phyloP scores from a whole-genome alignment of 2,113 vertebrate species.

The Herpetotheres cachinnans region DNA sequence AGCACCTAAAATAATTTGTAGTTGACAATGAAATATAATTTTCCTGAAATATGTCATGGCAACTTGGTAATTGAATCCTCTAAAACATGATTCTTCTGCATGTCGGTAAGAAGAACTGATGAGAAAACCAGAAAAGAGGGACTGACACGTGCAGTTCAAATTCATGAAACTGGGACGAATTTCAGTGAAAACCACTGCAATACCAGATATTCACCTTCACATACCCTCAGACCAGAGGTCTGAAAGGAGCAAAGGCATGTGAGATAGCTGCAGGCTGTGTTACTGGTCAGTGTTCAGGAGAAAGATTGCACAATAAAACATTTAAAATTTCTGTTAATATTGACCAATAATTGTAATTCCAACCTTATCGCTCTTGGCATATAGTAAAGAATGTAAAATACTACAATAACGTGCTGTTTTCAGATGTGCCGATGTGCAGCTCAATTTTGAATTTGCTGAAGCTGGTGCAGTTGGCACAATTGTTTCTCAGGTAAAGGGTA shows the following conservation, averaged over 20 bases:
- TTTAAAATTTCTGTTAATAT: not conserved
- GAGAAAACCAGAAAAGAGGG: not conserved
- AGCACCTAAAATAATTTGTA: not conserved
- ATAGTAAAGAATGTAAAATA: not conserved
- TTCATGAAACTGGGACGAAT: not conserved
- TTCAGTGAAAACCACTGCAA: not conserved
- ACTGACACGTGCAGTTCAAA: not conserved
- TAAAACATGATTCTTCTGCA: not conserved
- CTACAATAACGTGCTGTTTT: not conserved
- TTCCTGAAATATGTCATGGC: not conserved
- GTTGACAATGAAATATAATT: not conserved
- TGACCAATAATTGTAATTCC: not conserved
- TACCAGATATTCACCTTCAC: not conserved
- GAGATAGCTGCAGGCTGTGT: not conserved
- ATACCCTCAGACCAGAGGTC: not conserved
- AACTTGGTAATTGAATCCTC: not conserved
- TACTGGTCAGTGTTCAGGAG: not conserved
- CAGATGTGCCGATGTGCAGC: accelerated
- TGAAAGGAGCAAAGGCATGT: not conserved
- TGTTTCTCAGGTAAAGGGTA: not conserved
- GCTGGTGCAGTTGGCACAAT: not conserved
- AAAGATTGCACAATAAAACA: not conserved
- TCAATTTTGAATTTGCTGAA: not conserved
- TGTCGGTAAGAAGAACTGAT: not conserved
- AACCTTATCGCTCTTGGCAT: not conserved